Percentiles rank a stretch among this genome's conserved stretches.
Evolutionary conservation across 2,113 vertebrate genomes (phyloP).

Genomic region (Strix aluco): DNA sequence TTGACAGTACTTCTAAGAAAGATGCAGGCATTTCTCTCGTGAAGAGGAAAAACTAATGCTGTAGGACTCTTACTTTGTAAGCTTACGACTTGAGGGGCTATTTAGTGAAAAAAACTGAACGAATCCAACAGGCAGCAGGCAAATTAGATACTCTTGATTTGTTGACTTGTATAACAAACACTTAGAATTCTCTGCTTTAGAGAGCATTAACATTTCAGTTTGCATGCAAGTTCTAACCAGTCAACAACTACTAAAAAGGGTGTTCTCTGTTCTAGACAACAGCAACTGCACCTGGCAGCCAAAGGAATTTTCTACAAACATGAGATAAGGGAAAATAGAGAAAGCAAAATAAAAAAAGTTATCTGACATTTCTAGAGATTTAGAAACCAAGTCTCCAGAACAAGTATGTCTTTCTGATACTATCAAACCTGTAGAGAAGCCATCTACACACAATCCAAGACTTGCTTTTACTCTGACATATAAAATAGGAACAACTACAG

Average conservation of each 20-base stretch:
- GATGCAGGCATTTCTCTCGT: rapidly evolving
- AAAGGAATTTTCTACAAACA: not conserved
- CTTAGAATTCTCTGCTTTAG: not conserved
- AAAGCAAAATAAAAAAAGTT: not conserved
- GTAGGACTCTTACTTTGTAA: not conserved
- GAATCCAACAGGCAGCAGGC: not conserved
- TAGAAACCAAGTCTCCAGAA: not conserved
- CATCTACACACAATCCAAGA: not conserved
- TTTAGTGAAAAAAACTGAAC: not conserved
- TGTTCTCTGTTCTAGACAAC: not conserved
- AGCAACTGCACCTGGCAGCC: not conserved
- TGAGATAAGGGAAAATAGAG: not conserved
- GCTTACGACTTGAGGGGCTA: not conserved
- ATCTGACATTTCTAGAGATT: not conserved
- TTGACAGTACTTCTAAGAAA: not conserved
- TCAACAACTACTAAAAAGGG: not conserved
- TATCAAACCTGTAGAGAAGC: not conserved
- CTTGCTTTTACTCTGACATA: not conserved
- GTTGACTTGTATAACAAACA: not conserved
- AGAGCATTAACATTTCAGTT: not conserved
- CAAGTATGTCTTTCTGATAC: not conserved
- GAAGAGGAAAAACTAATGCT: not conserved
- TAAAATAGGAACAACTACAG: not conserved
- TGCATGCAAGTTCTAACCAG: not conserved
- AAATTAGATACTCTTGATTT: not conserved